Evolutionary conservation across 2,797 vertebrate species (phyloP), one percentile per base, ranked within the genome.

Genomic region (Atherinosoma microstoma): DNA sequence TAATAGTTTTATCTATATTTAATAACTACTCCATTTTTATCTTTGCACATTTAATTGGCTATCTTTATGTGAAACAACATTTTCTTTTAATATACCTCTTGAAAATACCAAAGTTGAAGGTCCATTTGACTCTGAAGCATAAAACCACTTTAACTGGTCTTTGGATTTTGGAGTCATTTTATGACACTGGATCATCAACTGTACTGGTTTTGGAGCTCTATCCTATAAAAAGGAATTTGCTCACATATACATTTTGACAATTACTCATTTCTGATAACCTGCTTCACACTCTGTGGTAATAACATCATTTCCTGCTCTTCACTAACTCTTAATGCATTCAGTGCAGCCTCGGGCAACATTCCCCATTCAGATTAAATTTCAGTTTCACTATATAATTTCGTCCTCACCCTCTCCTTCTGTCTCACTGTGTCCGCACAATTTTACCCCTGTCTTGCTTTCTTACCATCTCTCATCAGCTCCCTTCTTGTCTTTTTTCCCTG

Each of bases 241-340:
- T 20, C 54, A 54, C 75, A 69, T 68, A 66, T 72, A 67, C 58
- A 69, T 83, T 70, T 76, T 54, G 65, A 79, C 70, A 77, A 88
- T 81, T 80, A 87, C 75, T 89, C 57, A 88, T 85, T 84, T 84
- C 67, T 87, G 87, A 90, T 89, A 84, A 89, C 76, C 80, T 68
- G 79, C 78, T 84, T 78, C 75, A 70, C 76, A 63, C 79, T 78
- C 59, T 42, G 70, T 60, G 57, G 60, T 88, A 85, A 83, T 86
- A 84, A 80, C 67, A 85, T 83, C 1, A 85, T 86, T 88, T 88
- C 78, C 84, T 83, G 83, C 73, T 83, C 81, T 78, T 83, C 81
- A 59, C 63, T 49, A 75, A 80, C 67, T 84, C 79, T 70, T 83
- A 79, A 88, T 85, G 73, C 67, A 74, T 85, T 83, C 79, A 80